Evolutionary conservation across 2,797 vertebrate species (phyloP), one percentile per base, ranked within the genome.

Genomic region (Spinibarbus caldwelli): DNA sequence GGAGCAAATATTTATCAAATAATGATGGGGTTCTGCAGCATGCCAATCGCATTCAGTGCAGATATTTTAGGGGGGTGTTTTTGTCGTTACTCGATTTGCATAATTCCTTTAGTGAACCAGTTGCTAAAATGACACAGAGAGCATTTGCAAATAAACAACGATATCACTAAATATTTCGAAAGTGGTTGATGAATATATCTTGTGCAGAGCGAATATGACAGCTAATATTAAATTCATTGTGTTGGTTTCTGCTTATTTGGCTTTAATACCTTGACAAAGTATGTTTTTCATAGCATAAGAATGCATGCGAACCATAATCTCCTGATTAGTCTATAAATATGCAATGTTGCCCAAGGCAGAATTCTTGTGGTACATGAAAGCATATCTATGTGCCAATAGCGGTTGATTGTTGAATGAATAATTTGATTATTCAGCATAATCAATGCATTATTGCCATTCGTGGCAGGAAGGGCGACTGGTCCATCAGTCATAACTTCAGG

Each of bases 391-490:
- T 31, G 64, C 64, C 64, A 68, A 45, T 66, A 78, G 29, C 5
- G 6, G 45, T 43, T 84, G 82, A 54, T 78, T 71, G 83, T 79
- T 77, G 64, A 79, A 85, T 78, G 64, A 79, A 85, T 85, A 47
- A 85, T 54, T 78, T 68, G 73, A 68, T 84, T 84, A 66, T 85
- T 78, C 83, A 71, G 75, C 83, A 78, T 85, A 78, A 78, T 85
- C 62, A 54, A 67, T 70, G 64, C 64, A 68, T 84, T 84, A 78
- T 70, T 85, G 83, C 66, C 64, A 78, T 59, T 62, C 21, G 7
- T 71, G 66, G 83, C 76, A 85, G 83, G 59, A 71, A 71, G 66
- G 38, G 41, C 71, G 83, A 79, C 64, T 68, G n/a, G 21, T 79
- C 41, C 66, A 79, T 79, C 83, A 79, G 76, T 78, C 76, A 78